Conservation (phyloP, 2,113 vertebrate genomes). For the Poicephalus meyeri region DNA sequence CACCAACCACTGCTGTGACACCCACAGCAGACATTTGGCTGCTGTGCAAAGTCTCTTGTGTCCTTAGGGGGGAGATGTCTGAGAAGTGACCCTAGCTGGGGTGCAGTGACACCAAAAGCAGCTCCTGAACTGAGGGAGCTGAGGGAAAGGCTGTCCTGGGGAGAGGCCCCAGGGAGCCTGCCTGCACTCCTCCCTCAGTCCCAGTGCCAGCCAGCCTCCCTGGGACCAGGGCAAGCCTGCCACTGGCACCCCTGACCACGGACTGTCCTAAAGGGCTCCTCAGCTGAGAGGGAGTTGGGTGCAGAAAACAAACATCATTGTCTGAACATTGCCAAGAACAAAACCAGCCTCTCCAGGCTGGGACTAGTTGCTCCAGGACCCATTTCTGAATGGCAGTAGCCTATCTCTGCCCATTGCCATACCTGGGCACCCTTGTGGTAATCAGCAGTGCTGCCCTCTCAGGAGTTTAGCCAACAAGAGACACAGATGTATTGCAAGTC, state of each 20-base stretch:
- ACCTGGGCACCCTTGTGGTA: background rate
- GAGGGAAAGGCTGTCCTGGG: background rate
- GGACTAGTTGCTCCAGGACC: background rate
- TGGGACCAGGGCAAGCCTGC: background rate
- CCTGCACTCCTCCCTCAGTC: fast-evolving
- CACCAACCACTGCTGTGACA: background rate
- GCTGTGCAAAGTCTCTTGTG: background rate
- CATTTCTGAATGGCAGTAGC: background rate
- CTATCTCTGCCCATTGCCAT: fast-evolving
- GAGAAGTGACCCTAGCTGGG: background rate
- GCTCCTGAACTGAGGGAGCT: background rate
- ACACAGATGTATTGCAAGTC: background rate
- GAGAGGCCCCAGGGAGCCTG: background rate
- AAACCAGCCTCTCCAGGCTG: background rate
- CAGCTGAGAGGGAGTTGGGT: fast-evolving
- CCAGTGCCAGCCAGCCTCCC: background rate
- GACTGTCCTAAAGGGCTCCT: fast-evolving
- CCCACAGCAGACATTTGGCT: background rate
- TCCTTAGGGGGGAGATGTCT: background rate
- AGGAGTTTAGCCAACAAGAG: fast-evolving
- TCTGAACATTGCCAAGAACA: background rate
- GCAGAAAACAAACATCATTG: background rate
- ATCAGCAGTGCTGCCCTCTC: background rate
- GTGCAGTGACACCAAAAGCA: background rate
- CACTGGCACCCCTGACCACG: background rate